Base-by-base conservation (phyloP, 2,888 invertebrate species). In the Galeopsomyia nigrocyanea region DNA sequence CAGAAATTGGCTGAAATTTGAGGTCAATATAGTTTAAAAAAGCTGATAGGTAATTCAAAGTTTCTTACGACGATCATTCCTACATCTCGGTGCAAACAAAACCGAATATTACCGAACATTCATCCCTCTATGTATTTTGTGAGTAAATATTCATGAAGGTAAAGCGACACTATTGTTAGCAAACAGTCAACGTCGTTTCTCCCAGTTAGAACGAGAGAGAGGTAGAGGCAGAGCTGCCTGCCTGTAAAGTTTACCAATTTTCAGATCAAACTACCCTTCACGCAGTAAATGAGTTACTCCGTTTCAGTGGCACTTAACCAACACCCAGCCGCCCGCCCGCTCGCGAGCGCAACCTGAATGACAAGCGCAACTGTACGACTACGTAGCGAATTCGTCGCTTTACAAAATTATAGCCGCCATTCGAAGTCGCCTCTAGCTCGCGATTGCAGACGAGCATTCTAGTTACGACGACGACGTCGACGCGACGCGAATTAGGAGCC, bases 281-380 rank as follows among this genome's bases (percentile, higher is more conserved):
- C 58, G 70, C 63, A 63, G 60, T 70, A 70, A 70, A 70, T 70
- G 70, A 70, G 70, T 70, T 58, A 63, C 69, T 65, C 47, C 56
- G 22, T 58, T 46, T 22, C 63, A 13, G 57, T 22, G 51, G 51
- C 64, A 70, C 53, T 70, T 70, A 64, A 53, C 51, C 53, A 56
- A 39, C 63, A 50, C 63, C 55, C 56, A 51, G 21, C 14, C 50
- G 50, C 13, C 47, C n/a, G 9, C 31, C 19, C 7, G 16, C 21
- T 7, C 26, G 58, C 39, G 53, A 39, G 58, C 31, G 39, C 39
- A 17, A 7, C n/a, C 39, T 17, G n/a, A 17, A 53, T 21, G 53
- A 53, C 49, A 17, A 47, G 61, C 61, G 50, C 16, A 13, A 22
- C 49, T 31, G 53, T 9, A 53, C 63, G 69, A 69, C 62, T 62